Evolutionary conservation across 1,140 invertebrate species (phyloP).

Genomic region (Anoplophora glabripennis): DNA sequence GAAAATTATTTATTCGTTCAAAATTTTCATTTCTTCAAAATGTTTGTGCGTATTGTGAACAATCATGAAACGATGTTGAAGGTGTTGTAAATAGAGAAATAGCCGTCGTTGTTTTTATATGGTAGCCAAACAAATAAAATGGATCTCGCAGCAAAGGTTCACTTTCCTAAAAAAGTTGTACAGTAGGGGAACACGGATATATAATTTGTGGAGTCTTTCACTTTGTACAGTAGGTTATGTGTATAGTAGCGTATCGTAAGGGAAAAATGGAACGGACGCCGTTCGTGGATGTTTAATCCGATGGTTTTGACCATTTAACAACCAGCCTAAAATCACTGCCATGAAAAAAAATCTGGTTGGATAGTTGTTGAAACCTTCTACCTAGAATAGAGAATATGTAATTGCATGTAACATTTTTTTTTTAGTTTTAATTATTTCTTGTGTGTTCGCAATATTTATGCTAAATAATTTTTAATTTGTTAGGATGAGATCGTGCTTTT

Average conservation of each 20-base stretch:
- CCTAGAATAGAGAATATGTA: conserved; percentile 22
- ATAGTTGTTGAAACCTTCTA: conserved; percentile 27
- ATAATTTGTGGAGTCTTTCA: conserved; percentile 25
- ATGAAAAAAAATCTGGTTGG: conserved; percentile 27
- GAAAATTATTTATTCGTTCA: too few species aligned
- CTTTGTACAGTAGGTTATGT: conserved; percentile 27
- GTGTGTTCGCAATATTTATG: conserved; percentile 28
- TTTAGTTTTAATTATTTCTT: conserved; percentile 23
- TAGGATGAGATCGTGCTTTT: conserved; percentile 16
- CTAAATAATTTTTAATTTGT: conserved; percentile 19
- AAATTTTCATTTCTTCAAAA: too few species aligned
- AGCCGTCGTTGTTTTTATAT: conserved; percentile 6
- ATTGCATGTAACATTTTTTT: conserved; percentile 20
- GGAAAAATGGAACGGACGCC: conserved; percentile 13
- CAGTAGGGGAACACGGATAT: conserved; percentile 23
- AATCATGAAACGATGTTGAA: too few species aligned
- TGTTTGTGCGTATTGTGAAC: too few species aligned
- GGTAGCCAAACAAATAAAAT: conserved; percentile 9
- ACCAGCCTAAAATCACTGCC: conserved; percentile 31
- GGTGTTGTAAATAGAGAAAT: background rate
- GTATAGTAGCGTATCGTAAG: conserved; percentile 22
- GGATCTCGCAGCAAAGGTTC: conserved; percentile 27
- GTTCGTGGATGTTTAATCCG: background rate
- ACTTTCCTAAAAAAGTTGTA: conserved; percentile 20
- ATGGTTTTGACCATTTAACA: conserved; percentile 29